Conservation (phyloP, 1,140 invertebrate genomes). For the Conus ventricosus region DNA sequence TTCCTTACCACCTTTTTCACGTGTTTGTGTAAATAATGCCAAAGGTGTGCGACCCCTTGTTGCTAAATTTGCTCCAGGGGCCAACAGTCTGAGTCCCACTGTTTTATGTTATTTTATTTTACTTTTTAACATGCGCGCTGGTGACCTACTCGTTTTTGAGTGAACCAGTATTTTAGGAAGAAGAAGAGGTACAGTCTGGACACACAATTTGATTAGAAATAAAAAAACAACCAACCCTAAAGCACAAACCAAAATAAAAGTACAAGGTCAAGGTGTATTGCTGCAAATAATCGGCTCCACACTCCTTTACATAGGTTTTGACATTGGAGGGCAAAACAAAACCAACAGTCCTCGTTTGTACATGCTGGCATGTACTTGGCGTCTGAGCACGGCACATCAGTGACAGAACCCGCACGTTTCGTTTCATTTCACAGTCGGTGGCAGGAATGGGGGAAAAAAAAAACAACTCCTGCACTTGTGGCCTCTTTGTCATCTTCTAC, state of each 20-base stretch:
- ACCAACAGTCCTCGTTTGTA: background rate
- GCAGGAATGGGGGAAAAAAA: background rate
- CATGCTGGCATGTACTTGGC: background rate
- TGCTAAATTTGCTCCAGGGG: no score
- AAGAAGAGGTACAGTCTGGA: background rate
- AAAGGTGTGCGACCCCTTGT: no score
- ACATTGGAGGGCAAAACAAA: background rate
- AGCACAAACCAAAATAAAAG: background rate
- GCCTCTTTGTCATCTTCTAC: background rate
- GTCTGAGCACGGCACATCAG: background rate
- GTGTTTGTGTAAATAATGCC: no score
- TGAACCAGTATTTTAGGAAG: no score
- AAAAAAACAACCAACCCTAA: background rate
- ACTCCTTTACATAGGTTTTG: background rate
- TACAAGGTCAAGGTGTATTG: background rate
- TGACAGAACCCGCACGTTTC: background rate
- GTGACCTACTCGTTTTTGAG: no score
- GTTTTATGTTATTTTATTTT: no score
- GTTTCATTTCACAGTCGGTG: background rate
- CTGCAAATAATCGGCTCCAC: conserved; percentile 1
- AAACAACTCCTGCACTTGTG: background rate
- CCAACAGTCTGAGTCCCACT: no score
- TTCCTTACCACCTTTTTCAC: no score
- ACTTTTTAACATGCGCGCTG: no score
- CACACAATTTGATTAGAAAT: background rate